Conservation (phyloP, 2,113 vertebrate genomes). For the Jacana jacana region DNA sequence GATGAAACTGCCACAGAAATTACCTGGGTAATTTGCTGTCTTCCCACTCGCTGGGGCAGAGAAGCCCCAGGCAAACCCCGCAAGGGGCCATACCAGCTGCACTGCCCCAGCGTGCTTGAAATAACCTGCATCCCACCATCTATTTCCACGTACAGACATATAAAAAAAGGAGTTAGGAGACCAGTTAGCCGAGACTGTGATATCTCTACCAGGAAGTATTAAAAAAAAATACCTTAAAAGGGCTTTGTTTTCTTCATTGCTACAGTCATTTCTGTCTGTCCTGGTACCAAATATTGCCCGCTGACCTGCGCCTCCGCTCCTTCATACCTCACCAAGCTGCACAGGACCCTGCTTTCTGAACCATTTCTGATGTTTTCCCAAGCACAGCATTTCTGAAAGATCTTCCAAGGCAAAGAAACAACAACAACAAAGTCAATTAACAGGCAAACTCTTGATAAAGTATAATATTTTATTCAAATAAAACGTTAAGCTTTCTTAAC, state of each 20-base stretch:
- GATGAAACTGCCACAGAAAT: background rate
- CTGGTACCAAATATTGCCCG: background rate
- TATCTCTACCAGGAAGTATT: background rate
- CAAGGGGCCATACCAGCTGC: no score
- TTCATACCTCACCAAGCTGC: background rate
- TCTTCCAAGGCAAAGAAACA: background rate
- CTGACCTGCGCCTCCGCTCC: accelerated
- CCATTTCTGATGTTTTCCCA: background rate
- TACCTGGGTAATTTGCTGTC: background rate
- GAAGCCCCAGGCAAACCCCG: background rate
- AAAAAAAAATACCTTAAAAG: background rate
- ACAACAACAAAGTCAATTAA: background rate
- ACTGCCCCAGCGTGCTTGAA: accelerated
- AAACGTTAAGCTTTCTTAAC: background rate
- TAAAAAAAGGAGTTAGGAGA: background rate
- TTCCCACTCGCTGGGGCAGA: accelerated
- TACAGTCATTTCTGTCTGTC: background rate
- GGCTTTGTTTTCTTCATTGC: background rate
- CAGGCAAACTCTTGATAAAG: background rate
- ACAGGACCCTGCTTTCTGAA: background rate
- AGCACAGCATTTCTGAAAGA: background rate
- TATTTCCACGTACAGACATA: accelerated
- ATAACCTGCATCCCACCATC: accelerated
- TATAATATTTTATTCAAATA: background rate
- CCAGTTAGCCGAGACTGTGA: background rate